Evolutionary conservation across 2,113 vertebrate genomes (phyloP).

Genomic region (Epinephelus lanceolatus): DNA sequence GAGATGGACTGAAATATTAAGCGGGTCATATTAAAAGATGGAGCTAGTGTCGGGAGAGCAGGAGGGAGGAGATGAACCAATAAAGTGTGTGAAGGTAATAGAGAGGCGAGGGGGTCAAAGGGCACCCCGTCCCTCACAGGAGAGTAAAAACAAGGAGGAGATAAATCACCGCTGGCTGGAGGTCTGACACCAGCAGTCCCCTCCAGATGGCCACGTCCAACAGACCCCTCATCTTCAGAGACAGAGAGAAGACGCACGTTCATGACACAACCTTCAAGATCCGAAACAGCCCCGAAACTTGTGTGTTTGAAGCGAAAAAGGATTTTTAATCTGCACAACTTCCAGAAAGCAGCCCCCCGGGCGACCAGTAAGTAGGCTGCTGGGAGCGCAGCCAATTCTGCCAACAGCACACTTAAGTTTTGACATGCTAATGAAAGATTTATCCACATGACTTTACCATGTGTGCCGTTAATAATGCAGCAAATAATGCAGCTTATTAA

Average conservation of each 20-base stretch:
- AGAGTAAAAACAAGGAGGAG: constrained; percentile 33
- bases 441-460: background rate
- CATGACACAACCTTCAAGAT: background rate
- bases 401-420: background rate
- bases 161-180: constrained; percentile 44
- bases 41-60: background rate
- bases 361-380: background rate
- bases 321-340: background rate
- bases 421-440: constrained; percentile 37
- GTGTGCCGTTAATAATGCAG: constrained; percentile 23
- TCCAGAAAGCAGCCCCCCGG: background rate
- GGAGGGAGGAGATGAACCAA: background rate
- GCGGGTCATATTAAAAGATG: constrained; percentile 9
- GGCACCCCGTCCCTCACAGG: background rate
- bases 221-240: background rate
- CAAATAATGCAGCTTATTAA: constrained; percentile 22
- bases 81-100: constrained; percentile 17
- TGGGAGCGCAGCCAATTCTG: background rate
- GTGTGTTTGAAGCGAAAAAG: background rate
- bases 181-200: constrained; percentile 3
- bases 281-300: background rate
- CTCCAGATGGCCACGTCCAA: constrained; percentile 9
- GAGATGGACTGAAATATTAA: constrained; percentile 26
- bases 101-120: constrained; percentile 27
- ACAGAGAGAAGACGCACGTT: background rate